phyloP scores from a whole-genome alignment of 2,797 vertebrate genomes.

The Dromococcyx pavoninus region DNA sequence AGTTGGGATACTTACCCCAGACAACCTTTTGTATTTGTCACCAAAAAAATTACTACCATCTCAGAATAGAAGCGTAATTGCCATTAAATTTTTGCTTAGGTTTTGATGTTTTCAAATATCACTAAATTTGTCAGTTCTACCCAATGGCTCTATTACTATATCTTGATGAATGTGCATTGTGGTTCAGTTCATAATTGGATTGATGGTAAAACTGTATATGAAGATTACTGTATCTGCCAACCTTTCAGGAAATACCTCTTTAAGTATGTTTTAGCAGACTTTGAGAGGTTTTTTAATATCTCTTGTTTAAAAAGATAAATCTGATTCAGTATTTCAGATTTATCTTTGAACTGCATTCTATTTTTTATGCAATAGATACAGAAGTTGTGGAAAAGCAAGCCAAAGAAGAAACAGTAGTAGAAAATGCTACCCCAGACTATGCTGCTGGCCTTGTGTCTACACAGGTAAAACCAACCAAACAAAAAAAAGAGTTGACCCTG shows the following conservation, averaged over 20 bases:
- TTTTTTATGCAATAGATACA: conserved; percentile 77
- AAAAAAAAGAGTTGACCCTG: background rate
- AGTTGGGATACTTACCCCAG: background rate
- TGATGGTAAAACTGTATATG: background rate
- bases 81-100: background rate
- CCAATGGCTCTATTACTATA: background rate
- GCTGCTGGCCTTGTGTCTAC: conserved; percentile 96
- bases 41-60: background rate
- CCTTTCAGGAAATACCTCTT: background rate
- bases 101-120: background rate
- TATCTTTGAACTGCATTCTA: background rate
- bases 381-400: conserved; percentile 91
- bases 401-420: conserved; percentile 94
- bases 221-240: background rate
- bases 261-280: background rate
- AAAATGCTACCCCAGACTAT: conserved; percentile 96
- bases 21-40: background rate
- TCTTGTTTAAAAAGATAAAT: background rate
- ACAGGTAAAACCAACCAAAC: conserved; percentile 80
- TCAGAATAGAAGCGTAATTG: background rate
- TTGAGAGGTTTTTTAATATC: background rate
- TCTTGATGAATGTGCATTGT: background rate
- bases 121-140: background rate
- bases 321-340: background rate
- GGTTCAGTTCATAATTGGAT: background rate